Percentiles rank a stretch among this genome's conserved stretches.
These are phyloP conservation scores for Alfaro cultratus DNA, from an alignment of 2,797 vertebrate genomes.

Conservation along the genomic window DNA sequence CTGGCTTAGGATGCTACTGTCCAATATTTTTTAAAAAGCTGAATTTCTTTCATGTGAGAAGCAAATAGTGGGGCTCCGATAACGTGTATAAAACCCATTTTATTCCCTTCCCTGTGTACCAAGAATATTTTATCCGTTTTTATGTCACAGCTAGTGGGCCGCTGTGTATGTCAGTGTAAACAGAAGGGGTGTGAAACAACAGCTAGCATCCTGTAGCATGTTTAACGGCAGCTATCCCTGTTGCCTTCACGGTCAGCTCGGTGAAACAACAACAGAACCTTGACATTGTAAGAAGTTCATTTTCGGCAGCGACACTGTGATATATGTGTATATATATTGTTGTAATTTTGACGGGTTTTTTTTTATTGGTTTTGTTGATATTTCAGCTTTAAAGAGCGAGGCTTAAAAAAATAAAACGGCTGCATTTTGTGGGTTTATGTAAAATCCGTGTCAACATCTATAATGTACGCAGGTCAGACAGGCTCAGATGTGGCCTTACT, in stretches of 20 bases:
- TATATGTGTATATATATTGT: neutral
- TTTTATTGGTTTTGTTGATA: neutral
- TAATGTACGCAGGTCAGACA: conserved; percentile 4
- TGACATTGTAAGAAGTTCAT: neutral
- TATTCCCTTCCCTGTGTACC: neutral
- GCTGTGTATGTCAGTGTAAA: neutral
- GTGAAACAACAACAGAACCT: neutral
- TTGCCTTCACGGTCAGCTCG: conserved; percentile 1
- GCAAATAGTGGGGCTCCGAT: neutral
- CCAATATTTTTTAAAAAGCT: neutral
- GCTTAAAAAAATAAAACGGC: neutral
- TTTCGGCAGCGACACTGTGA: neutral
- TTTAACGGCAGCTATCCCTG: neutral
- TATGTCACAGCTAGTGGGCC: neutral
- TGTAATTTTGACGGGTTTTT: neutral
- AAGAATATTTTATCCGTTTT: neutral
- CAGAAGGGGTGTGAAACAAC: neutral
- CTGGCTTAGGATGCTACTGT: neutral
- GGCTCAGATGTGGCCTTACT: conserved; percentile 23
- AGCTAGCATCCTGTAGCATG: neutral
- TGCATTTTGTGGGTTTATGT: neutral
- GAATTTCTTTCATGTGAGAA: neutral
- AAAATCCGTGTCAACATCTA: conserved; percentile 4
- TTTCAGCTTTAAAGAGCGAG: neutral
- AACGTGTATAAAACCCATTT: neutral